Evolutionary conservation across 2,888 invertebrate species (phyloP).

Genomic region (Prenolepis imparis): DNA sequence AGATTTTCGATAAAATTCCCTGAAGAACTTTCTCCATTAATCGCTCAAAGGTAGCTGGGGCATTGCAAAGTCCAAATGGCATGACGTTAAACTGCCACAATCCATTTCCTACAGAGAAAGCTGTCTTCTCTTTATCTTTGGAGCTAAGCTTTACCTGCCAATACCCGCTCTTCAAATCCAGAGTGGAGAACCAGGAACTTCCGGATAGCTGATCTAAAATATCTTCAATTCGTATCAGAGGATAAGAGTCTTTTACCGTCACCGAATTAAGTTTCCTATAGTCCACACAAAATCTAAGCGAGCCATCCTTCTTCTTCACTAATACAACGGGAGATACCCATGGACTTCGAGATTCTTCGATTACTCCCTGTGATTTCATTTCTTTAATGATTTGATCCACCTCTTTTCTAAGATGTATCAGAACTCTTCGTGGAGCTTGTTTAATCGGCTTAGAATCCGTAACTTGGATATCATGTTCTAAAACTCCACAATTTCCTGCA

Average conservation of each 20-base stretch:
- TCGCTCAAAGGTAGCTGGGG: neutral
- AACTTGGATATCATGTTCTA: neutral
- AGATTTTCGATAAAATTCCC: neutral
- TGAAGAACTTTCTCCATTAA: neutral
- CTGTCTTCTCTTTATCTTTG: conserved; percentile 54
- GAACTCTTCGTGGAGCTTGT: neutral
- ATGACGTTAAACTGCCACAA: conserved; percentile 64
- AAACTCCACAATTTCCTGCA: no score
- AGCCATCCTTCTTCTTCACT: neutral
- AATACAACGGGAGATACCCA: neutral
- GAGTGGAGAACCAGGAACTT: neutral
- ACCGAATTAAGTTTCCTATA: neutral
- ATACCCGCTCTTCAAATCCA: neutral
- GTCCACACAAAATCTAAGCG: neutral
- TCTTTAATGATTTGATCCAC: neutral
- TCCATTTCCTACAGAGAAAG: conserved; percentile 58
- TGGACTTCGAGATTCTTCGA: neutral
- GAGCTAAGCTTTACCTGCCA: no score
- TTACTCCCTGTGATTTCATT: neutral
- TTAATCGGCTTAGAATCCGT: neutral
- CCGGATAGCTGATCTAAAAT: neutral
- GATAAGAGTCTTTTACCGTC: no score
- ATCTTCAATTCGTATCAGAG: neutral
- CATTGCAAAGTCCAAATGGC: conserved; percentile 69
- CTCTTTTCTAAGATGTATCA: neutral